A percentile compares a stretch with the other conserved stretches of the same genome.
Conservation (phyloP, 2,113 vertebrate genomes). For the Amblyornis subalaris region DNA sequence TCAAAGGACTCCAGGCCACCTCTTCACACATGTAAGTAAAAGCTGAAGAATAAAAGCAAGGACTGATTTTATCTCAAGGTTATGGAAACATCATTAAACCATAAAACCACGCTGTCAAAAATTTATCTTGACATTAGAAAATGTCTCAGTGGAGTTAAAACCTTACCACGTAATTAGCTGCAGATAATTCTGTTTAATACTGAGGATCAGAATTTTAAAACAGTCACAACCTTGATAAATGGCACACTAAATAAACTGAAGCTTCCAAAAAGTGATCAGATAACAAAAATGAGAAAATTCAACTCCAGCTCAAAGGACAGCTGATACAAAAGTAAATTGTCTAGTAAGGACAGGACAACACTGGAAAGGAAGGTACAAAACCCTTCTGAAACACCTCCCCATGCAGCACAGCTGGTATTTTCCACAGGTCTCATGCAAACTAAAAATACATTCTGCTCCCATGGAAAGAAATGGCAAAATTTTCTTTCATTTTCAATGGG, state of each 20-base stretch:
- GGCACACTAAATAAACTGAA: constrained; percentile 28
- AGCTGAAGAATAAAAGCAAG: constrained; percentile 36
- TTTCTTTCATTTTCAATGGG: not conserved
- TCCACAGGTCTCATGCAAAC: not conserved
- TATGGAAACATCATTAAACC: constrained; percentile 54
- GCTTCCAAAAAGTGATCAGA: constrained; percentile 13
- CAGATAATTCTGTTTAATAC: constrained; percentile 59
- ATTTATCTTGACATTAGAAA: constrained; percentile 57
- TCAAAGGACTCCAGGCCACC: not conserved
- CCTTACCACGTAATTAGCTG: constrained; percentile 27
- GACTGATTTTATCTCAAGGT: constrained; percentile 63
- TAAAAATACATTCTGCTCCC: not conserved
- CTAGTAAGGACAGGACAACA: not conserved
- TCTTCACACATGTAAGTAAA: constrained; percentile 10
- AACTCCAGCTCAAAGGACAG: not conserved
- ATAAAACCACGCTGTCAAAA: constrained; percentile 33
- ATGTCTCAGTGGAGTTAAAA: constrained; percentile 44
- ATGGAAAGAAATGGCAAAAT: not conserved
- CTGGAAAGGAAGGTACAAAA: not conserved
- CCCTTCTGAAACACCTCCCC: not conserved
- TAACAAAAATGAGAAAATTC: constrained; percentile 2
- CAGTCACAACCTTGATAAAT: constrained; percentile 44
- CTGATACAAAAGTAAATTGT: not conserved
- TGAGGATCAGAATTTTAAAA: constrained; percentile 45
- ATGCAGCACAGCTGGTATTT: not conserved